These are phyloP conservation scores for Patagioenas fasciata DNA, from an alignment of 2,113 vertebrate species.

Conservation along the genomic window DNA sequence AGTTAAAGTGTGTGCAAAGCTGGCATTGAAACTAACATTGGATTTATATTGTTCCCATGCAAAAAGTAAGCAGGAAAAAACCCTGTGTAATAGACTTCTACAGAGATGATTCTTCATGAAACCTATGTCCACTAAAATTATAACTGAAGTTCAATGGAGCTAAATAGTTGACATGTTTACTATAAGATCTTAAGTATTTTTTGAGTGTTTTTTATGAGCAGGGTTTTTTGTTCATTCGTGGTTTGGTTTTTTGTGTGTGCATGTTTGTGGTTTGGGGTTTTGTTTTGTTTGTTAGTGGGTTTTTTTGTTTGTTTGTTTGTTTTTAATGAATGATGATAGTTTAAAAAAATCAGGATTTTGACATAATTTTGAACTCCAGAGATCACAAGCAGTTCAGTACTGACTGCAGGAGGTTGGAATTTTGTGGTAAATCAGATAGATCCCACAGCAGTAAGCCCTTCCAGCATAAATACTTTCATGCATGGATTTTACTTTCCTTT, in stretches of 20 bases:
- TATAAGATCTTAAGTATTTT: neutral
- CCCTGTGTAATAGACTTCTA: neutral
- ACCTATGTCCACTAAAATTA: neutral
- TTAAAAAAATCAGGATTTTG: neutral
- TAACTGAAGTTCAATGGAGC: neutral
- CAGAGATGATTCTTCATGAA: neutral
- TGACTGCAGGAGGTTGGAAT: conserved; percentile 42
- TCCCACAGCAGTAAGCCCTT: conserved; percentile 17
- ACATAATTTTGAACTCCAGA: neutral
- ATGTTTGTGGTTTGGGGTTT: neutral
- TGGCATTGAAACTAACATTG: neutral
- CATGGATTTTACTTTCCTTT: conserved; percentile 18
- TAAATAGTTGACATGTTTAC: neutral
- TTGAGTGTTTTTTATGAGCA: neutral
- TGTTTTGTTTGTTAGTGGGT: too few species aligned
- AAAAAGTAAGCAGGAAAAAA: neutral
- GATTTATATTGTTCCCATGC: neutral
- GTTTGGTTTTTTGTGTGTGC: too few species aligned
- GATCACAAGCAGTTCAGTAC: neutral
- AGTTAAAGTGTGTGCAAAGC: neutral
- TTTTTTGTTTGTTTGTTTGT: neutral
- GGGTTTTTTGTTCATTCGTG: too few species aligned
- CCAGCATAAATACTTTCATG: conserved; percentile 1
- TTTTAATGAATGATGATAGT: neutral
- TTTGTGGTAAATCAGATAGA: conserved; percentile 37